Conservation (phyloP, 2,888 invertebrate species). For the Aplocera efformata region DNA sequence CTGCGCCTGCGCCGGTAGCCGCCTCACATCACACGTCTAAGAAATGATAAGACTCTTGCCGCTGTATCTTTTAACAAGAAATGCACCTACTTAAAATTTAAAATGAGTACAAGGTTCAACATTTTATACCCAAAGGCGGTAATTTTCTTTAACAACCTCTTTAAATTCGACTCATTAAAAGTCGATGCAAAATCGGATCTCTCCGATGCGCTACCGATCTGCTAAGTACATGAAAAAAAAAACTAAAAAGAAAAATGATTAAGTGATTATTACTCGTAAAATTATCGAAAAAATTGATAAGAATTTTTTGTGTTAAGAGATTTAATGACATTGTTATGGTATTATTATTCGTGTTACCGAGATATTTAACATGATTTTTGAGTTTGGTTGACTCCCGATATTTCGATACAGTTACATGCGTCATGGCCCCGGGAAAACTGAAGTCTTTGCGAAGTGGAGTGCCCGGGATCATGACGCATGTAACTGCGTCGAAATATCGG, state of each 20-base stretch:
- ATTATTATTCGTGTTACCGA: too few species aligned
- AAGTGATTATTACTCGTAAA: slow-evolving; percentile 61
- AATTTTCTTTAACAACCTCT: slow-evolving; percentile 41
- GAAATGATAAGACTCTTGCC: slow-evolving; percentile 22
- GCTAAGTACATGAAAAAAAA: slow-evolving; percentile 38
- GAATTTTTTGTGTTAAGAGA: slow-evolving; percentile 59
- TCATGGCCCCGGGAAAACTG: too few species aligned
- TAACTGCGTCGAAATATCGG: too few species aligned
- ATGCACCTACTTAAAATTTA: slow-evolving; percentile 27
- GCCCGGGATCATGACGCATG: too few species aligned
- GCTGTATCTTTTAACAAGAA: slow-evolving; percentile 28
- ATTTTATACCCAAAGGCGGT: slow-evolving; percentile 38
- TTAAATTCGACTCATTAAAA: slow-evolving; percentile 49
- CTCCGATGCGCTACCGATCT: slow-evolving; percentile 44
- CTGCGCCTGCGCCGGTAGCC: slow-evolving; percentile 18
- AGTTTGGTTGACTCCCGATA: too few species aligned
- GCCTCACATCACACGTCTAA: slow-evolving; percentile 15
- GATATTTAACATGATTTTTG: too few species aligned
- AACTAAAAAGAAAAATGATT: slow-evolving; percentile 51
- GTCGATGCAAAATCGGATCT: slow-evolving; percentile 31
- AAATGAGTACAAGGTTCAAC: slow-evolving; percentile 34
- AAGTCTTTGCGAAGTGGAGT: too few species aligned
- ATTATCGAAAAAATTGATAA: slow-evolving; percentile 54
- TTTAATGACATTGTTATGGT: too few species aligned
- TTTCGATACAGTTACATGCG: too few species aligned